Evolutionary conservation across 2,113 vertebrate species (phyloP).

Genomic region (Callionymus lyra): DNA sequence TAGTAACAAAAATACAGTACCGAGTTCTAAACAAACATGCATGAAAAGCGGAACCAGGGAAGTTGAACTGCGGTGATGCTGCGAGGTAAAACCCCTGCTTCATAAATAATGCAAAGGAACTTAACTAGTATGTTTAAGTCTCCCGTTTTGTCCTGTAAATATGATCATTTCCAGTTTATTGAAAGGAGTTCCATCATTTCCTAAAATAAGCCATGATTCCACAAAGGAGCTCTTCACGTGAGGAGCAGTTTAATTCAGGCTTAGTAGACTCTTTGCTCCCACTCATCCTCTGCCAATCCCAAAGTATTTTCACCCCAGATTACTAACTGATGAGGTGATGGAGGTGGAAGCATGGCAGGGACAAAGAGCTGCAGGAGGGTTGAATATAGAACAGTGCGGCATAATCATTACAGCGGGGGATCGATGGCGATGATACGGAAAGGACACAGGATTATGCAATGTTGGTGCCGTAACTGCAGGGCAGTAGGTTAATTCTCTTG

Average conservation of each 20-base stretch:
- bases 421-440: constrained; percentile 4
- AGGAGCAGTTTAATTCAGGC: constrained; percentile 37
- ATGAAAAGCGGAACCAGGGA: no score
- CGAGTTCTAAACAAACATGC: no score
- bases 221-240: constrained; percentile 20
- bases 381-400: constrained; percentile 8
- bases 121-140: no score
- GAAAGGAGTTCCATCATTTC: no score
- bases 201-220: constrained; percentile 14
- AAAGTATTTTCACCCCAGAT: constrained; percentile 16
- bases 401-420: not conserved
- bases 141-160: no score
- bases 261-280: constrained; percentile 23
- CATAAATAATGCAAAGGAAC: no score
- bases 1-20: no score
- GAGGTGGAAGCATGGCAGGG: constrained; percentile 12
- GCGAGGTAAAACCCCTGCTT: no score
- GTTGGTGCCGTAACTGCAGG: constrained; percentile 15
- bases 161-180: no score
- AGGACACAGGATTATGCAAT: constrained; percentile 25
- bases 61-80: no score
- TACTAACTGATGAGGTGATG: constrained; percentile 20
- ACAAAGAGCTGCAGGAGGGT: not conserved
- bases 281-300: not conserved
- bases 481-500: constrained; percentile 48